phyloP scores from a whole-genome alignment of 2,888 invertebrate genomes.

The Phragmatobia fuliginosa region DNA sequence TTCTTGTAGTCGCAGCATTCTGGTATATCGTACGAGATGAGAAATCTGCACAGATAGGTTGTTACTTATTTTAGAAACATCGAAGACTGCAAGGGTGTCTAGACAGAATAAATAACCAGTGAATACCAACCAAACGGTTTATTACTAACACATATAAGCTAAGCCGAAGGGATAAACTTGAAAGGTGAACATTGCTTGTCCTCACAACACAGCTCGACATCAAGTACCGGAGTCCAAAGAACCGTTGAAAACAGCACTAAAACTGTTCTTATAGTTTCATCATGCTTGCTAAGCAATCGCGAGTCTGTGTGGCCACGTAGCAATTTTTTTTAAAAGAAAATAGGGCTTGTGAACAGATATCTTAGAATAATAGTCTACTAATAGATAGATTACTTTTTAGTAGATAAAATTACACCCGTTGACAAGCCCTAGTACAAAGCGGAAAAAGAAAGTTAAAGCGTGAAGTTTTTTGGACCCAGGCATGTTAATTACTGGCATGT shows the following conservation, averaged over 20 bases:
- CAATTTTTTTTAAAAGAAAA: conserved; percentile 23
- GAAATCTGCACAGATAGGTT: conserved; percentile 28
- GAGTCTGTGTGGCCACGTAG: conserved; percentile 23
- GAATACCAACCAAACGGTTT: conserved; percentile 59
- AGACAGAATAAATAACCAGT: conserved; percentile 61
- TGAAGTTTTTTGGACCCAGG: conserved; percentile 76
- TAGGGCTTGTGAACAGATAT: conserved; percentile 17
- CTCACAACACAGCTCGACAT: conserved; percentile 73
- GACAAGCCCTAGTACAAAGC: conserved; percentile 23
- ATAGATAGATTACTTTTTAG: background rate
- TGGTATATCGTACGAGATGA: conserved; percentile 38
- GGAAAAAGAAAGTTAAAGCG: conserved; percentile 30
- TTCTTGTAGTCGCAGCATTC: conserved; percentile 28
- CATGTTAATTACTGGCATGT: conserved; percentile 60
- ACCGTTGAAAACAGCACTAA: conserved; percentile 48
- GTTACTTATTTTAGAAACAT: conserved; percentile 53
- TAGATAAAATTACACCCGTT: background rate
- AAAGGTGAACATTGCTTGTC: conserved; percentile 73
- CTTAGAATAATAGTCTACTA: too few relatives aligned
- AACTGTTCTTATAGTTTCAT: conserved; percentile 13
- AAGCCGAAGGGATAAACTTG: conserved; percentile 70
- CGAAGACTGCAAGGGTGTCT: conserved; percentile 57
- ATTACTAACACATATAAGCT: conserved; percentile 74
- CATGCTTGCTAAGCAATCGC: conserved; percentile 15
- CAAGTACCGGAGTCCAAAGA: conserved; percentile 73